Conservation (phyloP, 2,888 invertebrate species). For the Thysanoteuthis rhombus region DNA sequence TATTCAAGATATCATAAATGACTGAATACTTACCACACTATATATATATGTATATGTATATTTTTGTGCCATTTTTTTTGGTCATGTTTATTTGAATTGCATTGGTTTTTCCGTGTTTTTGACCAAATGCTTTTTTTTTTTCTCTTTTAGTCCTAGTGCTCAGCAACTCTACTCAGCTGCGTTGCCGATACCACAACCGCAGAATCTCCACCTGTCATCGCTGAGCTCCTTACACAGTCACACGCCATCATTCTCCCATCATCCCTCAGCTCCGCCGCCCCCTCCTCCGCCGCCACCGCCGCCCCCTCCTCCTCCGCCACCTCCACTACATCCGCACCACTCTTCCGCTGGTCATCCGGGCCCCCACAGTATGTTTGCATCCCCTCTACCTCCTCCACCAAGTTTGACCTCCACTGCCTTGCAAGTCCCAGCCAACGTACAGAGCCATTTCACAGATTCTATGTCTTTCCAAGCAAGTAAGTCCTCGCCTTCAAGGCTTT, state of each 20-base stretch:
- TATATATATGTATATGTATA: too few relatives aligned
- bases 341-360: conserved; percentile 17
- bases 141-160: conserved; percentile 18
- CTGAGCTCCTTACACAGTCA: conserved; percentile 27
- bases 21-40: too few relatives aligned
- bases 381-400: conserved; percentile 32
- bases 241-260: conserved; percentile 22
- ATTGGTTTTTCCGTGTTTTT: neutral
- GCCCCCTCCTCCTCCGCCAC: neutral
- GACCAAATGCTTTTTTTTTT: neutral
- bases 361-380: conserved; percentile 30
- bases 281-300: neutral
- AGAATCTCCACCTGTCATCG: neutral
- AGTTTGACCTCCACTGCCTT: conserved; percentile 31
- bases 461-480: conserved; percentile 33
- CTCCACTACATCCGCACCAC: conserved; percentile 25
- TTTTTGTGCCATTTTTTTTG: neutral
- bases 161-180: conserved; percentile 15
- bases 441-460: conserved; percentile 26
- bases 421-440: conserved; percentile 28
- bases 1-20: too few relatives aligned
- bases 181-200: neutral
- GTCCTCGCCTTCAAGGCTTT: neutral
- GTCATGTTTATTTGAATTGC: too few relatives aligned
- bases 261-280: neutral